Conservation (phyloP, 2,797 vertebrate genomes). For the Tarsius wallacei region DNA sequence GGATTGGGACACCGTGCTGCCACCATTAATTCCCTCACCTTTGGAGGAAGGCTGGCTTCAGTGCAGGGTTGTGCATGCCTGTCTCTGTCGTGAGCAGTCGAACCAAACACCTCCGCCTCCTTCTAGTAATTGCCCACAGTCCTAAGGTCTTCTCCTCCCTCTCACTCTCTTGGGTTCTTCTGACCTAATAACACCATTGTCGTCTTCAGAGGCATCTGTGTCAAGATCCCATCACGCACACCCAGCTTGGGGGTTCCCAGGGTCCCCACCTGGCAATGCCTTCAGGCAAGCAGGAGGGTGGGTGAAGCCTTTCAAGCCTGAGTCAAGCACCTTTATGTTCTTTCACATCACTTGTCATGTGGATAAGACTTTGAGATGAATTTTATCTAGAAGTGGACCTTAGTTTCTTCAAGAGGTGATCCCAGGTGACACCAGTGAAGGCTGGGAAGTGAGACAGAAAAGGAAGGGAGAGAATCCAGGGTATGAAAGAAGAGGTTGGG, state of each 20-base stretch:
- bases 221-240: neutral
- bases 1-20: neutral
- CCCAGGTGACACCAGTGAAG: neutral
- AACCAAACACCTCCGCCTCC: rapidly evolving
- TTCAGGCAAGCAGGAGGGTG: neutral
- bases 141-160: neutral
- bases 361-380: neutral
- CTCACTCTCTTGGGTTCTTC: neutral
- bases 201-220: neutral
- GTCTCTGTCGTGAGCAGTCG: neutral
- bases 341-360: too few relatives aligned
- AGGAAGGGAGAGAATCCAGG: too few relatives aligned
- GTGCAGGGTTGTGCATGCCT: rapidly evolving
- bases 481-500: neutral
- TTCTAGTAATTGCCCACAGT: neutral
- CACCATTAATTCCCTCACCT: neutral
- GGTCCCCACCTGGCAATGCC: rapidly evolving
- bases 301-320: neutral
- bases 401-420: neutral
- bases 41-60: neutral
- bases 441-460: neutral
- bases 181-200: neutral
- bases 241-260: neutral
- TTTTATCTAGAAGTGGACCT: neutral
- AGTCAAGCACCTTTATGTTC: too few relatives aligned